phyloP scores from a whole-genome alignment of 2,797 vertebrate species.

The Rousettus madagascariensis region DNA sequence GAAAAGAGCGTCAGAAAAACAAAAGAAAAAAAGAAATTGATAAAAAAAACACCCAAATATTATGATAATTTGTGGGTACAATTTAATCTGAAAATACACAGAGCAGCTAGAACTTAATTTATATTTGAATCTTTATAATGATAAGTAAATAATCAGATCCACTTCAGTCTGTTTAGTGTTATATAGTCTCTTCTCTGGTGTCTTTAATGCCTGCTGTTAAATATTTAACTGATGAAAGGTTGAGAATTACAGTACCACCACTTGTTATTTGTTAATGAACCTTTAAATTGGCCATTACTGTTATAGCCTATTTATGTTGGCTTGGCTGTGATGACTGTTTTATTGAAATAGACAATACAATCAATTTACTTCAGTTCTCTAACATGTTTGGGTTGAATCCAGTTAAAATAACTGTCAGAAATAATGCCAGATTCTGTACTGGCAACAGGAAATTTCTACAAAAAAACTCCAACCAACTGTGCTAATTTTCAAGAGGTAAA shows the following conservation, averaged over 20 bases:
- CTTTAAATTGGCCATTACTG: constrained; percentile 67
- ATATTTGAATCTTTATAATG: not conserved
- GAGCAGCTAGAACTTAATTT: not conserved
- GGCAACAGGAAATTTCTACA: not conserved
- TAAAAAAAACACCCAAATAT: not conserved
- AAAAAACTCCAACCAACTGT: not conserved
- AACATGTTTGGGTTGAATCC: constrained; percentile 41
- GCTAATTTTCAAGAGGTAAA: not conserved
- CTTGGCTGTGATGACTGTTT: constrained; percentile 29
- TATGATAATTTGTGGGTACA: not conserved
- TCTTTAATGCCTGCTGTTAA: not conserved
- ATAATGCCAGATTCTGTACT: constrained; percentile 5
- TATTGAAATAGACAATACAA: constrained; percentile 57
- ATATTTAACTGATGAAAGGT: constrained; percentile 50
- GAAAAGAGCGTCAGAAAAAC: not conserved
- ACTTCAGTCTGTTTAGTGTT: not conserved
- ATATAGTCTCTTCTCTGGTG: constrained; percentile 21
- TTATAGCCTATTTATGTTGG: constrained; percentile 58
- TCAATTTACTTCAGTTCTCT: constrained; percentile 65
- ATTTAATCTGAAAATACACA: not conserved
- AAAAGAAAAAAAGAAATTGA: not conserved
- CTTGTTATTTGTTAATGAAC: constrained; percentile 71
- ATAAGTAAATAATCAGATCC: constrained; percentile 27
- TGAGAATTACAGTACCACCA: constrained; percentile 12
- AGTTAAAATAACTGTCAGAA: constrained; percentile 29